A percentile compares a stretch with the other conserved stretches of the same genome.
phyloP scores from a whole-genome alignment of 2,797 vertebrate species.

The Pantherophis vulpinus region DNA sequence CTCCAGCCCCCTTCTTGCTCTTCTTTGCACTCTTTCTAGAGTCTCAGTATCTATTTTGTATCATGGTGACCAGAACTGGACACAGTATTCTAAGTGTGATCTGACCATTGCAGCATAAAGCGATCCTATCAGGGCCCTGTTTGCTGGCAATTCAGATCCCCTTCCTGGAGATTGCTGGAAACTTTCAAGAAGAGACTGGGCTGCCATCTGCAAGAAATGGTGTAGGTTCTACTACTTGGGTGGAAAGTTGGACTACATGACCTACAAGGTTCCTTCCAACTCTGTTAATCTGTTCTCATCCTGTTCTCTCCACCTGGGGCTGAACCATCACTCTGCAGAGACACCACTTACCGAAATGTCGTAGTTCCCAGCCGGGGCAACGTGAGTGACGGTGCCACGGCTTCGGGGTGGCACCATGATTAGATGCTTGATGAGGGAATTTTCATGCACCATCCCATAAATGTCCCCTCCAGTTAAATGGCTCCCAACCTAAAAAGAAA shows the following conservation, averaged over 20 bases:
- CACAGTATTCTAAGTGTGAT: not conserved
- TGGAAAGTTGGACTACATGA: too few relatives aligned
- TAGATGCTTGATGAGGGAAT: conserved; percentile 65
- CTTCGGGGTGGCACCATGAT: conserved; percentile 64
- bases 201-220: too few relatives aligned
- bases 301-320: too few relatives aligned
- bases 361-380: conserved; percentile 60
- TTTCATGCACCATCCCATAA: conserved; percentile 61
- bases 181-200: too few relatives aligned
- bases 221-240: too few relatives aligned
- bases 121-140: not conserved
- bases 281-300: too few relatives aligned
- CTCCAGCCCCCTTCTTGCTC: accelerated
- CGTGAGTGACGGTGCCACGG: conserved; percentile 63
- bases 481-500: conserved; percentile 51
- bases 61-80: not conserved
- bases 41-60: not conserved
- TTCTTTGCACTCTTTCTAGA: not conserved
- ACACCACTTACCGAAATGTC: conserved; percentile 36
- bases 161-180: too few relatives aligned
- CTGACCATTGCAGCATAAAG: not conserved
- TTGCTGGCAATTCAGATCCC: not conserved
- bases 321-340: too few relatives aligned
- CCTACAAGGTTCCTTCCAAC: too few relatives aligned
- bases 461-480: conserved; percentile 67